A percentile compares a stretch with the other conserved stretches of the same genome.
Conservation (phyloP, 2,797 vertebrate genomes). For the Takifugu ocellatus region DNA sequence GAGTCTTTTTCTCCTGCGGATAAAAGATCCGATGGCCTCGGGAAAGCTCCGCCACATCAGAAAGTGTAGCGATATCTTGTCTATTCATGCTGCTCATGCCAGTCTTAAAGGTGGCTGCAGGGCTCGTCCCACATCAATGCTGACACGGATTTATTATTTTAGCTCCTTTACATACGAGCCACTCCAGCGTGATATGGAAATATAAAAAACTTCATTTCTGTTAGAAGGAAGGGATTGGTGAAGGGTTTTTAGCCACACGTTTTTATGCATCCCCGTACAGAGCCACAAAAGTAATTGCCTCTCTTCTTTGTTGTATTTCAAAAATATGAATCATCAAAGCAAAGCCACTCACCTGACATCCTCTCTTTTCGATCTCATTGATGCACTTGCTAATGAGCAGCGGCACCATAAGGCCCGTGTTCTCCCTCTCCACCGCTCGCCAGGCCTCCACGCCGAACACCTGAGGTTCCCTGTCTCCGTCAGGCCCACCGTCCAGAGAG, state of each 20-base stretch:
- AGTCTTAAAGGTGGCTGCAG: constrained; percentile 37
- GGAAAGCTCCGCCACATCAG: constrained; percentile 34
- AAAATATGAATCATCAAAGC: background rate
- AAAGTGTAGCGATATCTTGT: constrained; percentile 25
- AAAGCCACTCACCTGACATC: constrained; percentile 86
- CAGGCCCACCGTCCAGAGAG: constrained; percentile 80
- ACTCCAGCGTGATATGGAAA: constrained; percentile 17
- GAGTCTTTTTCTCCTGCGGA: constrained; percentile 30
- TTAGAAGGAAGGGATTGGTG: background rate
- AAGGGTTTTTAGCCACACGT: background rate
- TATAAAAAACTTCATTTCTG: background rate
- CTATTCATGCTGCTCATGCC: constrained; percentile 27
- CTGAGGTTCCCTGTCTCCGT: constrained; percentile 75
- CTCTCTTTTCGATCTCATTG: constrained; percentile 93
- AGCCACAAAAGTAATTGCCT: background rate
- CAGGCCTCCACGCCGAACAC: constrained; percentile 91
- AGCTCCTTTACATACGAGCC: constrained; percentile 15
- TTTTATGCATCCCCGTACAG: background rate
- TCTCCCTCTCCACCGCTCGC: constrained; percentile 91
- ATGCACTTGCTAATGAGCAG: constrained; percentile 94
- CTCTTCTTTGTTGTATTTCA: background rate
- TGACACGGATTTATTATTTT: constrained; percentile 21
- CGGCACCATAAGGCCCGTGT: constrained; percentile 85
- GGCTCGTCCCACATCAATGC: constrained; percentile 29
- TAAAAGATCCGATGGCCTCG: constrained; percentile 29